Evolutionary conservation across 2,888 invertebrate genomes (phyloP).

Genomic region (Leptinotarsa rubiginosa): DNA sequence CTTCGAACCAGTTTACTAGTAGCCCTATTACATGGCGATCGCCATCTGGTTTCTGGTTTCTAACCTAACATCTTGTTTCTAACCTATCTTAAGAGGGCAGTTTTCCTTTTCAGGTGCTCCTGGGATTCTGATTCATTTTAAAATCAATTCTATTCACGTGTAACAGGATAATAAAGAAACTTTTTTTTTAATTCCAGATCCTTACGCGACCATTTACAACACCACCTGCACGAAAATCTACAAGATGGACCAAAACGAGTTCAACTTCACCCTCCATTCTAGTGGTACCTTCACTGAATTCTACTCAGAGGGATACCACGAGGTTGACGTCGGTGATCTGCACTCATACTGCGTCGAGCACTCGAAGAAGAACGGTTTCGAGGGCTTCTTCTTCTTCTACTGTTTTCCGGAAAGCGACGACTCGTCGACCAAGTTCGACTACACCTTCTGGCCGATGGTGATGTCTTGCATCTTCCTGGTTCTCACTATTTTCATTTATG

Average conservation of each 20-base stretch:
- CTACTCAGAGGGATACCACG: conserved; percentile 21
- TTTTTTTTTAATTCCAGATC: conserved; percentile 44
- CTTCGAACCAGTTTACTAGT: too few species aligned
- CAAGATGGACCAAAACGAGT: conserved; percentile 31
- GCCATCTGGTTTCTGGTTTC: too few species aligned
- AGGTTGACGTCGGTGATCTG: conserved; percentile 32
- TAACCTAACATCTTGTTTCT: too few species aligned
- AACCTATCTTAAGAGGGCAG: too few species aligned
- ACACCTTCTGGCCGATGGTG: conserved; percentile 51
- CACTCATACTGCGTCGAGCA: conserved; percentile 52
- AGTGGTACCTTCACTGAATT: conserved; percentile 44
- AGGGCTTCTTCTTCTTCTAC: conserved; percentile 44
- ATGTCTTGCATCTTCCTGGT: conserved; percentile 51
- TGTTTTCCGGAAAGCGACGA: conserved; percentile 33
- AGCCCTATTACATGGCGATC: too few species aligned
- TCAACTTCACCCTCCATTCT: conserved; percentile 43
- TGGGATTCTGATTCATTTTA: not conserved
- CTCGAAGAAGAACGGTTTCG: conserved; percentile 30
- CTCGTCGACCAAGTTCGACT: conserved; percentile 45
- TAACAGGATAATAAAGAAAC: not conserved
- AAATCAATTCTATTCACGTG: not conserved
- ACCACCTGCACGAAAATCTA: conserved; percentile 41
- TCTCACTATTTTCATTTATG: conserved; percentile 49
- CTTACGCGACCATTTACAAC: conserved; percentile 49
- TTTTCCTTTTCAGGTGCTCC: too few species aligned